These are phyloP conservation scores for Scotopteryx bipunctaria DNA, from an alignment of 2,888 invertebrate genomes.

Conservation along the genomic window DNA sequence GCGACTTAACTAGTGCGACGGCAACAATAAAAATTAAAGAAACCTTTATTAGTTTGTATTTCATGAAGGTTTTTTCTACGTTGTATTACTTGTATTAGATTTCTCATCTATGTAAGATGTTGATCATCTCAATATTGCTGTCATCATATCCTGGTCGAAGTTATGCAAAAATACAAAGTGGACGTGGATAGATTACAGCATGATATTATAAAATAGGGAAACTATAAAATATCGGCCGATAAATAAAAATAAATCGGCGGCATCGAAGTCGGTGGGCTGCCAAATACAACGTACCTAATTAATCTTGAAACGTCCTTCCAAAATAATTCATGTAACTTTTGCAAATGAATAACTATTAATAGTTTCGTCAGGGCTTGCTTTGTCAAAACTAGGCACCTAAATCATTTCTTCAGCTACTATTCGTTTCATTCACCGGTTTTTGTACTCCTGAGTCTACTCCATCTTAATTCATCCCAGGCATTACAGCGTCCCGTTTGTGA, in stretches of 20 bases:
- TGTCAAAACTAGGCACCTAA: slow-evolving; percentile 3
- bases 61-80: too few relatives aligned
- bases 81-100: too few relatives aligned
- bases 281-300: slow-evolving; percentile 22
- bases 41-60: too few relatives aligned
- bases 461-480: too few relatives aligned
- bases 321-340: slow-evolving; percentile 5
- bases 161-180: background rate
- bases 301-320: slow-evolving; percentile 17
- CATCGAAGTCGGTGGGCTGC: slow-evolving; percentile 9
- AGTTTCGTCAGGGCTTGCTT: slow-evolving; percentile 10
- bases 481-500: too few relatives aligned
- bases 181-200: background rate
- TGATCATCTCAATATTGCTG: too few relatives aligned
- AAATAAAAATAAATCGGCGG: slow-evolving; percentile 21
- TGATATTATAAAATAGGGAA: background rate
- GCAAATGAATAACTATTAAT: slow-evolving; percentile 10
- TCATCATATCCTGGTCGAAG: background rate
- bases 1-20: too few relatives aligned
- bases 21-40: too few relatives aligned
- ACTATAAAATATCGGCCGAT: slow-evolving; percentile 15
- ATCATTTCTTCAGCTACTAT: too few relatives aligned
- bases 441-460: too few relatives aligned
- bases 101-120: too few relatives aligned
- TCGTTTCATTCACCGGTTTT: too few relatives aligned